Evolutionary conservation across 2,888 invertebrate genomes (phyloP), one percentile per base, ranked within the genome.

Genomic region (Silvanus unidentatus): DNA sequence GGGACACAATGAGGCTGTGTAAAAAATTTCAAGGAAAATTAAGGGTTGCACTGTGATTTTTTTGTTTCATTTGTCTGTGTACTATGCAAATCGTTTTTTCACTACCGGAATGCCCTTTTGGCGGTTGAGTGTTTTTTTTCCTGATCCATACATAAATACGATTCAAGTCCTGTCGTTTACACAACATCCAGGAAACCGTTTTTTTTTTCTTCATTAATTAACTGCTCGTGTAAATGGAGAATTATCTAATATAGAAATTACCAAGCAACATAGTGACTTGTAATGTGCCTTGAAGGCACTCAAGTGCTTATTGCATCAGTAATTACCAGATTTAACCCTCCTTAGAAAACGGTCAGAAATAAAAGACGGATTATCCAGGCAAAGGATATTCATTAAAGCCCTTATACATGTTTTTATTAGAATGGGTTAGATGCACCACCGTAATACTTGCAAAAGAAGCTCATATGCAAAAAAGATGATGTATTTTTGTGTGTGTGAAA

Each of bases 301-400:
- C 11, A 36, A 44, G 28, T 30, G 32, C 39, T 27, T 47, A 45
- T 27, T 48, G 55, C 52, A 55, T 49, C 49, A 50, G 53, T 58
- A 60, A 60, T 60, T 60, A 57, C 57, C 48, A 53, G 51, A 47
- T 51, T 53, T 46, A 27, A 43, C 28, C 51, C 50, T 51, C 54
- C 45, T 44, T 35, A 43, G 37, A 55, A 50, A 30, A 40, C 32
- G 42, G 39, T 14, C 47, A 44, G 58, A 63, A 63, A 63, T 62
- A 65, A 65, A 60, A 55, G 62, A 57, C 56, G 63, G 66, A 64
- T 64, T 64, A 66, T 48, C 53, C 54, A n/a, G 43, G 55, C 54
- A 54, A 47, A 59, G 8, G 3, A 59, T 58, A 62, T 65, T 64
- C 64, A 64, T 65, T 64, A 65, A 49, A 57, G 57, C 59, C 59